These are phyloP conservation scores for Chymomyza fuscimana DNA, from an alignment of 2,888 invertebrate genomes.

Conservation along the genomic window DNA sequence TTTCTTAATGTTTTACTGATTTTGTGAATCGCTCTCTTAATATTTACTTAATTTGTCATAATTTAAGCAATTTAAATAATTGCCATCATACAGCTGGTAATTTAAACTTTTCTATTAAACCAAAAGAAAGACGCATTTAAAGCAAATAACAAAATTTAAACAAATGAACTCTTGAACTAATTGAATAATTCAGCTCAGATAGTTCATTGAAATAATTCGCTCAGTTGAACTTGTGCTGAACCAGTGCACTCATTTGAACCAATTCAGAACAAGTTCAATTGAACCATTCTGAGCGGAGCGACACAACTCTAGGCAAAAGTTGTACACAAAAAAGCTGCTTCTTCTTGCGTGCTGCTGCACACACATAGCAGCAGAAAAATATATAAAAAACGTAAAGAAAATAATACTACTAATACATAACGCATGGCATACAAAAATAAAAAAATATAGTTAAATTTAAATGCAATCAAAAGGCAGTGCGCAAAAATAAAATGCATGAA, in stretches of 20 bases:
- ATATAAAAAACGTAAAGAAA: not conserved
- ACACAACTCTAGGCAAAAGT: not conserved
- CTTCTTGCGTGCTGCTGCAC: conserved; percentile 2
- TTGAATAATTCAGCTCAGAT: not conserved
- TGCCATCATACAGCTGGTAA: no score
- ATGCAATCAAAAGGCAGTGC: conserved; percentile 44
- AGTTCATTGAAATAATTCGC: not conserved
- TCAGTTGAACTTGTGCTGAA: not conserved
- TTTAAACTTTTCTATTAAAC: no score
- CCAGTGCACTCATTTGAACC: not conserved
- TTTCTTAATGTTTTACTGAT: no score
- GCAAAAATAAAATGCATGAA: conserved; percentile 67
- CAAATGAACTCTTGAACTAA: not conserved
- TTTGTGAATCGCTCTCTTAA: no score
- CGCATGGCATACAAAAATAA: not conserved
- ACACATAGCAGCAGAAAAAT: not conserved
- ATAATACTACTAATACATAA: not conserved
- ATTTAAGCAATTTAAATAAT: no score
- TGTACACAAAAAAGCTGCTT: conserved; percentile 8
- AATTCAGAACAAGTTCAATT: not conserved
- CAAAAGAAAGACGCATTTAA: not conserved
- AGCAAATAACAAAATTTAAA: not conserved
- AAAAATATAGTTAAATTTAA: not conserved
- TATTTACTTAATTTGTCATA: no score
- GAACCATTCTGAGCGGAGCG: not conserved